Evolutionary conservation across 1,140 invertebrate genomes (phyloP), one percentile per base, ranked within the genome.

Genomic region (Odontomachus brunneus): DNA sequence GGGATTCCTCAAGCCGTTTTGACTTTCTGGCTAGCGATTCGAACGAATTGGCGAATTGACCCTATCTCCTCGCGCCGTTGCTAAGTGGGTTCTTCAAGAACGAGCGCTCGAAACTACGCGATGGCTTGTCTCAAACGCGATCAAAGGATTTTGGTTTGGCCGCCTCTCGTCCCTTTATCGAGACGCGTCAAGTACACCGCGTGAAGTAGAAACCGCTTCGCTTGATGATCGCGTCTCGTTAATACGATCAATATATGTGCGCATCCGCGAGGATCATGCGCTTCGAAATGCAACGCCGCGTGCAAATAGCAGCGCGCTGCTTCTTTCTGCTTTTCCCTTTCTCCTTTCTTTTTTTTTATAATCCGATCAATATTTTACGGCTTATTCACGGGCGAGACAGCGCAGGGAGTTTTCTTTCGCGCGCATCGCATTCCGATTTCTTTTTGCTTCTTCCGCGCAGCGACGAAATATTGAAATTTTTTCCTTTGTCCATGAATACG

Each of bases 121-220:
- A 83, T 74, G 81, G 62, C 66, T 86, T 63, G 73, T 66, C 59
- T 53, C 19, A 60, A 82, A 49, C 55, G 44, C 78, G 62, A 75
- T 87, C 86, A 83, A 87, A 87, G 86, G 84, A 84, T 86, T 55
- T 69, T 19, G 26, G 48, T 49, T 66, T 74, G 55, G 29, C n/a
- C 63, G 69, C 44, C 57, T 63, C 65, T 66, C 17, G 65, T 72
- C 78, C 53, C 84, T 87, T 80, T 66, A 84, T 84, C 81, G 62
- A 69, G 65, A 60, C 71, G 63, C 33, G 51, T 76, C 55, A 17
- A 73, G 57, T 65, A 38, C 29, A 69, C 33, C 48, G 22, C 51
- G 38, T 38, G n/a, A 76, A 71, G 59, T 65, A 76, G 53, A 53
- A 69, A 55, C 22, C 29, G 48, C 57, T 62, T 38, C 33, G 51